These are phyloP conservation scores for Acanthornis magna DNA, from an alignment of 2,797 vertebrate species.

Conservation along the genomic window DNA sequence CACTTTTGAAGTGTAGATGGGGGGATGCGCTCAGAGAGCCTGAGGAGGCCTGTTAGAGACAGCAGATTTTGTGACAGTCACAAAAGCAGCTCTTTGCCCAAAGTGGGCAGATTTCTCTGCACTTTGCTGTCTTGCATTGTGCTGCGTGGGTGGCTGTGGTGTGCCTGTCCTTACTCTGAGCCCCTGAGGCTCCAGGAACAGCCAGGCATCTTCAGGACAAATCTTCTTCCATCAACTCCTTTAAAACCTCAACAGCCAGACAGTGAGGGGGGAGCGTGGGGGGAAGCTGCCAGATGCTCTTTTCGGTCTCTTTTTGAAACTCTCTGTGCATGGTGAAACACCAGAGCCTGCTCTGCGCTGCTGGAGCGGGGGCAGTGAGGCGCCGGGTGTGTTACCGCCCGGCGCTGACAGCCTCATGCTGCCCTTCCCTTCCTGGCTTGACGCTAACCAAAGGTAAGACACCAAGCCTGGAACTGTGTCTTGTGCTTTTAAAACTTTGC, in stretches of 20 bases:
- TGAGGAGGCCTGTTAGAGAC: rapidly evolving
- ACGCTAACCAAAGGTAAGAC: slow-evolving; percentile 66
- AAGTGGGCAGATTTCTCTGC: neutral
- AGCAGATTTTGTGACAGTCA: no score
- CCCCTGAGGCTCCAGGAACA: neutral
- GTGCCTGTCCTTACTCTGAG: neutral
- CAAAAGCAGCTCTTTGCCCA: neutral
- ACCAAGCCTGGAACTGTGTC: neutral
- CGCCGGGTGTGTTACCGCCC: neutral
- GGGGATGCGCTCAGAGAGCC: no score
- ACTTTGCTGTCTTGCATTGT: neutral
- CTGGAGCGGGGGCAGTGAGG: slow-evolving; percentile 11
- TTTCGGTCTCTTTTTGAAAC: slow-evolving; percentile 72
- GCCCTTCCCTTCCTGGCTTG: neutral
- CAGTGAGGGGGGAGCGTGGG: neutral
- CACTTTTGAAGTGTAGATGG: neutral
- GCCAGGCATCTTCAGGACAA: neutral
- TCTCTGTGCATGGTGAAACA: slow-evolving; percentile 59
- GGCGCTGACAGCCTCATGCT: neutral
- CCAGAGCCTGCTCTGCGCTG: slow-evolving; percentile 30
- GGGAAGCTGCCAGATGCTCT: slow-evolving; percentile 65
- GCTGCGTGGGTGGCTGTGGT: neutral
- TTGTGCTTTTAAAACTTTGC: neutral
- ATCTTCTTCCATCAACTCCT: slow-evolving; percentile 63
- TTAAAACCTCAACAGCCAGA: slow-evolving; percentile 57